phyloP scores from a whole-genome alignment of 1,140 invertebrate genomes.

The Aphaenogaster rudis region DNA sequence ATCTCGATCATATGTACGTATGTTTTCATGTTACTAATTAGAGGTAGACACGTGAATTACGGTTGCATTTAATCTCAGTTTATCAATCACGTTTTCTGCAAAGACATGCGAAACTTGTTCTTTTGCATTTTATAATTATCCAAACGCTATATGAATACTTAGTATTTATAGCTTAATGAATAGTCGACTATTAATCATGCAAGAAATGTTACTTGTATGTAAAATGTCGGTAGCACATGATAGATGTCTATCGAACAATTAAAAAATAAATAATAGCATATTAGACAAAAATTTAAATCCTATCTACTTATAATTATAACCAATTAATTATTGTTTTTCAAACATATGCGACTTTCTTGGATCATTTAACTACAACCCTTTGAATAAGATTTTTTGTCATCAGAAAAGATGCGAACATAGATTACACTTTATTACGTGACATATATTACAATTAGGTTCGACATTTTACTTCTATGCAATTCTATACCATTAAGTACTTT shows the following conservation, averaged over 20 bases:
- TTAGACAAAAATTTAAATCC: not conserved
- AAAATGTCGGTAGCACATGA: constrained; percentile 9
- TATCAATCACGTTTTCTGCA: not conserved
- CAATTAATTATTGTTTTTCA: not conserved
- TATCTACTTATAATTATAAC: constrained; percentile 3
- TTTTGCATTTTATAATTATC: constrained; percentile 21
- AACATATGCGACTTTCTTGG: not conserved
- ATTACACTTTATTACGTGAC: not conserved
- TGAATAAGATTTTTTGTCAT: not conserved
- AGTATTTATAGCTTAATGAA: constrained; percentile 30
- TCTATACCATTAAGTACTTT: not conserved
- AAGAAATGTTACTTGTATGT: not conserved
- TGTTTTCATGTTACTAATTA: not conserved
- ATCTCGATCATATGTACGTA: not conserved
- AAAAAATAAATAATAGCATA: not conserved
- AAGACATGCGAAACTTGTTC: not conserved
- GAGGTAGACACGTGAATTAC: not conserved
- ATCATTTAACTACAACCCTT: not conserved
- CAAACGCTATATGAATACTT: not conserved
- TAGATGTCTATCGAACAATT: not conserved
- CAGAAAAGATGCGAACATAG: not conserved
- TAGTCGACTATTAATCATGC: constrained; percentile 22
- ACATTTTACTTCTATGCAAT: not conserved
- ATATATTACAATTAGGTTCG: not conserved
- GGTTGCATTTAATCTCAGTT: constrained; percentile 6